Conservation (phyloP, 2,888 invertebrate genomes). For the Pristionchus exspectatus region DNA sequence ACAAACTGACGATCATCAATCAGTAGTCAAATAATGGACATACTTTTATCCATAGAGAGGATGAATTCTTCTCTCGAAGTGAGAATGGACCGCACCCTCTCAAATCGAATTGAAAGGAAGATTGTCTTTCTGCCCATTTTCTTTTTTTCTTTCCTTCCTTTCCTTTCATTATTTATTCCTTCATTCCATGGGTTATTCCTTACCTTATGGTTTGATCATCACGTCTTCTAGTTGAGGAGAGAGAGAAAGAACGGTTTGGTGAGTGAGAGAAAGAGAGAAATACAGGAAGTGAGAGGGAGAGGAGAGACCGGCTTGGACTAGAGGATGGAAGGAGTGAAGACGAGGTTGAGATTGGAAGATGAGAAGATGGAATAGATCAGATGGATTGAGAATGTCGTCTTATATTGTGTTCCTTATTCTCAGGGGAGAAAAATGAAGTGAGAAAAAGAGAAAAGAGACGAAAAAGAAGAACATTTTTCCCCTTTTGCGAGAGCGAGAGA, state of each 20-base stretch:
- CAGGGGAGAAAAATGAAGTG: background rate
- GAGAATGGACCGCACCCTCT: background rate
- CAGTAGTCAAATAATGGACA: background rate
- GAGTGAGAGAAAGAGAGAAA: conserved; percentile 3
- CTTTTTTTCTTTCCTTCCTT: background rate
- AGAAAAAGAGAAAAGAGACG: background rate
- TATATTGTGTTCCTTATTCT: conserved; percentile 28
- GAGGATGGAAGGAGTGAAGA: background rate
- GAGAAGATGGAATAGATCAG: conserved; percentile 4
- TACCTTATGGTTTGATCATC: background rate
- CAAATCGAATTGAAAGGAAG: background rate
- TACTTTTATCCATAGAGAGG: background rate
- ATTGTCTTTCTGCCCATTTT: background rate
- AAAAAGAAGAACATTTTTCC: background rate
- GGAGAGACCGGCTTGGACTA: background rate
- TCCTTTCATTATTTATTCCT: background rate
- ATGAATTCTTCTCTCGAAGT: background rate
- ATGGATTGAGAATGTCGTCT: background rate
- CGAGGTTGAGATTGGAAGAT: background rate
- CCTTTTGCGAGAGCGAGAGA: background rate
- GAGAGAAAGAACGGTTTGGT: background rate
- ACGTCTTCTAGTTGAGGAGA: background rate
- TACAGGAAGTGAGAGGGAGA: background rate
- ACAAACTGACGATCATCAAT: background rate
- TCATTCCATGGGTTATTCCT: background rate